phyloP scores from a whole-genome alignment of 2,113 vertebrate genomes.

The Coptodon rendalli region DNA sequence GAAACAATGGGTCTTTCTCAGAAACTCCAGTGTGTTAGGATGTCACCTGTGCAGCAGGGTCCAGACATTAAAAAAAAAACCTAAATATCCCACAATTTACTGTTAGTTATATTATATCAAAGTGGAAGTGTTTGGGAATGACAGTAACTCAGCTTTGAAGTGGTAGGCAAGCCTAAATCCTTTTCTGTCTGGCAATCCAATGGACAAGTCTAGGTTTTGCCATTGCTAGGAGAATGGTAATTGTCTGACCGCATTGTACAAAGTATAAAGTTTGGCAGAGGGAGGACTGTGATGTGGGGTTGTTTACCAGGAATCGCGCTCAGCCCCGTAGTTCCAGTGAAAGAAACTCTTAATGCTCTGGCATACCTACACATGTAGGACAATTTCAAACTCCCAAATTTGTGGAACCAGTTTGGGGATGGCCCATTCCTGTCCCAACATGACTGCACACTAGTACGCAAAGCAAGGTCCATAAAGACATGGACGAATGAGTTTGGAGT shows the following conservation, averaged over 20 bases:
- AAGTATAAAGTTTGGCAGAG: not conserved
- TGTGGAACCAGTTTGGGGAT: not conserved
- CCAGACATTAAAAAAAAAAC: not conserved
- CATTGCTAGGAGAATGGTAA: not conserved
- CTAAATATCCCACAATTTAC: not conserved
- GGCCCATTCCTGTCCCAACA: not conserved
- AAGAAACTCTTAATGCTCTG: not conserved
- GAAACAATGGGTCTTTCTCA: not conserved
- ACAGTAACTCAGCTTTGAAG: not conserved
- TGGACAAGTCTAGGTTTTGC: not conserved
- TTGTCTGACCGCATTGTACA: not conserved
- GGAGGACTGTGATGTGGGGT: not conserved
- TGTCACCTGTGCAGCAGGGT: not conserved
- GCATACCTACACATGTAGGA: not conserved
- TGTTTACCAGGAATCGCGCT: not conserved
- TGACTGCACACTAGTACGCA: not conserved
- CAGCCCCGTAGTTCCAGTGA: not conserved
- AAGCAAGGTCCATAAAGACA: not conserved
- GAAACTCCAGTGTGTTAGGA: not conserved
- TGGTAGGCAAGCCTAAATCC: not conserved
- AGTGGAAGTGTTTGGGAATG: not conserved
- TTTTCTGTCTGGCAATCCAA: not conserved
- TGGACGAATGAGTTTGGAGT: not conserved
- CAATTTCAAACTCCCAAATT: not conserved
- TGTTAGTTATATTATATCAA: not conserved